These are phyloP conservation scores for Sakesphorus luctuosus DNA, from an alignment of 2,113 vertebrate species.

Conservation along the genomic window DNA sequence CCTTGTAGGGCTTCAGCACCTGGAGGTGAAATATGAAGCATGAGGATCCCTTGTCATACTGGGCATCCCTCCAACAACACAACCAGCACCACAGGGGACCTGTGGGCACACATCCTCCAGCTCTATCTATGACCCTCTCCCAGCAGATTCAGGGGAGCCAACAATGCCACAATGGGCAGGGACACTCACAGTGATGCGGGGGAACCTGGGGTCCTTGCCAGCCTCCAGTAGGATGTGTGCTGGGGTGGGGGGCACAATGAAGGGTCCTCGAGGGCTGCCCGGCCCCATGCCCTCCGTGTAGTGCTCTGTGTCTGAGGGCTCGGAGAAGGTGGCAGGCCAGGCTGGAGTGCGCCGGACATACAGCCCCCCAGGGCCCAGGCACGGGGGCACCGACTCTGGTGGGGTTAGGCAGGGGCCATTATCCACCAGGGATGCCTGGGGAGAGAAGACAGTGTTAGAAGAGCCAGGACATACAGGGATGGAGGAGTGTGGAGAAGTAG, in stretches of 20 bases:
- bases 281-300: conserved; percentile 54
- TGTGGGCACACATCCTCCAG: rapidly evolving
- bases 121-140: not conserved
- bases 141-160: not conserved
- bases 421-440: conserved; percentile 64
- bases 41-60: not conserved
- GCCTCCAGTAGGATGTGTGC: conserved; percentile 86
- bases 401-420: conserved; percentile 69
- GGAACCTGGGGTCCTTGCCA: conserved; percentile 84
- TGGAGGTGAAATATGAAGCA: not conserved
- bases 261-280: conserved; percentile 81
- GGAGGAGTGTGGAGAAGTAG: not conserved
- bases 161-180: rapidly evolving
- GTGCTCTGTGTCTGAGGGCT: conserved; percentile 82
- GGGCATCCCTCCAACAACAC: not conserved
- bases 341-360: conserved; percentile 73
- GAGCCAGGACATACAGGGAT: not conserved
- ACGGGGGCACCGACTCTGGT: conserved; percentile 71
- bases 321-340: conserved; percentile 72
- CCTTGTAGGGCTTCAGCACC: conserved; percentile 72
- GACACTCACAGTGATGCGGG: conserved; percentile 80
- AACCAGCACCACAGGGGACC: not conserved
- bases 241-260: conserved; percentile 69
- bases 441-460: not conserved
- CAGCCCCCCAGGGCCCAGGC: conserved; percentile 81